phyloP scores from a whole-genome alignment of 1,140 invertebrate genomes.

The Tenebrio molitor region DNA sequence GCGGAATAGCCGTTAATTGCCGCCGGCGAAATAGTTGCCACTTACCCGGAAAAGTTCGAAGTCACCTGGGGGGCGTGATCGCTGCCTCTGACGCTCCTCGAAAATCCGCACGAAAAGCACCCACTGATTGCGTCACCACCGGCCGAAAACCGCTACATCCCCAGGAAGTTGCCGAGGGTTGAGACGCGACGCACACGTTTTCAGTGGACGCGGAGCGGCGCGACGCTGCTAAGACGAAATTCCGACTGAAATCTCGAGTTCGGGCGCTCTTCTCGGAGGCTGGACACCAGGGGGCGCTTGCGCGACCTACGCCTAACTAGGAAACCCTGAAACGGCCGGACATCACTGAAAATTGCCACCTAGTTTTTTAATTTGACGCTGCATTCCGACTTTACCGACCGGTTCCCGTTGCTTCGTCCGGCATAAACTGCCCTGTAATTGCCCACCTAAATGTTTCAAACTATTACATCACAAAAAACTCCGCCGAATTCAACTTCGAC shows the following conservation, averaged over 20 bases:
- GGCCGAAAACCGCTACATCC: conserved; percentile 5
- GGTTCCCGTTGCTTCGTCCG: too few relatives aligned
- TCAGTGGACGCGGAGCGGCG: conserved; percentile 18
- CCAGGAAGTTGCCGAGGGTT: conserved; percentile 1
- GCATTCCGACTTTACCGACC: background rate
- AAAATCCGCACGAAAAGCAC: conserved; percentile 10
- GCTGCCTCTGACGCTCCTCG: background rate
- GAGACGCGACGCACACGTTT: conserved; percentile 20
- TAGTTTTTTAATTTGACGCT: conserved; percentile 41
- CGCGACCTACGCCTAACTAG: conserved; percentile 51
- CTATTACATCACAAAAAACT: too few relatives aligned
- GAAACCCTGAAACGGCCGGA: conserved; percentile 43
- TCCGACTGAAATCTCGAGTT: conserved; percentile 49
- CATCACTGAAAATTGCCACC: conserved; percentile 35
- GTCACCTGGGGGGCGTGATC: conserved; percentile 9
- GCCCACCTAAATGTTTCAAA: background rate
- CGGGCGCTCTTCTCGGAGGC: conserved; percentile 46
- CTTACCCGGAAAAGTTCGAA: conserved; percentile 39
- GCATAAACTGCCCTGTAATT: background rate
- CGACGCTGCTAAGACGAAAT: conserved; percentile 41
- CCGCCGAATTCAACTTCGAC: too few relatives aligned
- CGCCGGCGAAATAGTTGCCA: background rate
- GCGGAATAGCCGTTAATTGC: conserved; percentile 15
- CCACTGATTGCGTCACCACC: background rate
- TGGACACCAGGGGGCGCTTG: conserved; percentile 42